Conservation (phyloP, 2,113 vertebrate species). For the Sphyrna mokarran region DNA sequence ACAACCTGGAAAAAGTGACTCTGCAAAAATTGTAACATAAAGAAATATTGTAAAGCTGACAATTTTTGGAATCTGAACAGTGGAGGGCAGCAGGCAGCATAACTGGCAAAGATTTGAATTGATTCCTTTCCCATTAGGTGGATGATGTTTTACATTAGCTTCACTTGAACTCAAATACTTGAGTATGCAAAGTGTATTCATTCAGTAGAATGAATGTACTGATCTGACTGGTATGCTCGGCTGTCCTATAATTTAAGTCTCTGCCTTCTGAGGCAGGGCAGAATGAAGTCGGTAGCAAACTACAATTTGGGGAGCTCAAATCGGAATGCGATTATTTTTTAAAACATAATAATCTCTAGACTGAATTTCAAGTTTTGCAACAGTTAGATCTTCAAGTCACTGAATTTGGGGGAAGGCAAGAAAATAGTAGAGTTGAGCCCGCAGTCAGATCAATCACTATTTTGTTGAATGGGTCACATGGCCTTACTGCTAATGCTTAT, state of each 20-base stretch:
- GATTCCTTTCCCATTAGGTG: background rate
- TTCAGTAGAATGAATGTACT: background rate
- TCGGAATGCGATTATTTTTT: background rate
- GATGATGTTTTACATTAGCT: background rate
- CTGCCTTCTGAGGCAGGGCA: background rate
- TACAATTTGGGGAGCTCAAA: background rate
- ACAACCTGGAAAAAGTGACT: background rate
- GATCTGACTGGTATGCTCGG: background rate
- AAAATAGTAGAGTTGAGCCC: too few relatives aligned
- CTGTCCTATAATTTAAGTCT: background rate
- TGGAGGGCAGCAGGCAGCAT: background rate
- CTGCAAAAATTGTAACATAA: background rate
- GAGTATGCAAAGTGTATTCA: background rate
- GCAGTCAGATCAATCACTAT: too few relatives aligned
- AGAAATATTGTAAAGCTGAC: background rate
- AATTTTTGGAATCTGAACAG: background rate
- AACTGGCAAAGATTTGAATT: background rate
- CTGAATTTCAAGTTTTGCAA: background rate
- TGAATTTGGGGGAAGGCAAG: too few relatives aligned
- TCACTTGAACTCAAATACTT: background rate
- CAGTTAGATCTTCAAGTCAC: background rate
- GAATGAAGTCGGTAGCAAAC: background rate
- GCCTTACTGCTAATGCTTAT: too few relatives aligned
- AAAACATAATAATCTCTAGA: background rate
- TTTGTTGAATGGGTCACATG: too few relatives aligned